These are phyloP conservation scores for Pseudomugil gertrudae DNA, from an alignment of 2,797 vertebrate species.

Conservation along the genomic window DNA sequence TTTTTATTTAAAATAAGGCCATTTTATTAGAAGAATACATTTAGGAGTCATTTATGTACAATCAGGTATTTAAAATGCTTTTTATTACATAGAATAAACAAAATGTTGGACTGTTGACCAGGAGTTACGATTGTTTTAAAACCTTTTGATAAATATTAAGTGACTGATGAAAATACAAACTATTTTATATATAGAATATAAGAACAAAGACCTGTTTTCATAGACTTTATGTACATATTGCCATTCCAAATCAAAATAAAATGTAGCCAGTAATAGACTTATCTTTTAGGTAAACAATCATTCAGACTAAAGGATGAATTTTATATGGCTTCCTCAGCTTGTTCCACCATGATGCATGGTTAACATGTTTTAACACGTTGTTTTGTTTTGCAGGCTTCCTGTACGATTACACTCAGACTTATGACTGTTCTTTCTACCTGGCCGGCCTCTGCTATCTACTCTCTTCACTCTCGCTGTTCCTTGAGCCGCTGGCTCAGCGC, in stretches of 20 bases:
- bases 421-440: slow-evolving; percentile 91
- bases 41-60: too few relatives aligned
- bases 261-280: not conserved
- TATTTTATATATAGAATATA: not conserved
- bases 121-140: not conserved
- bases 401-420: slow-evolving; percentile 91
- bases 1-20: too few relatives aligned
- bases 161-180: not conserved
- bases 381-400: slow-evolving; percentile 86
- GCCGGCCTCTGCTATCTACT: slow-evolving; percentile 90
- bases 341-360: not conserved
- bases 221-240: not conserved
- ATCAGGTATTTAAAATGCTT: not conserved
- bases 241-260: not conserved
- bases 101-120: not conserved
- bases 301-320: not conserved
- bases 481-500: slow-evolving; percentile 87
- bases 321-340: not conserved
- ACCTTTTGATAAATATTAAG: not conserved
- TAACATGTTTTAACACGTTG: not conserved
- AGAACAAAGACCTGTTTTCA: not conserved
- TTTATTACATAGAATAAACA: not conserved
- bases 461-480: slow-evolving; percentile 88
- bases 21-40: too few relatives aligned
- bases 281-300: not conserved